These are phyloP conservation scores for Philereme transversata DNA, from an alignment of 2,888 invertebrate species.

Conservation along the genomic window DNA sequence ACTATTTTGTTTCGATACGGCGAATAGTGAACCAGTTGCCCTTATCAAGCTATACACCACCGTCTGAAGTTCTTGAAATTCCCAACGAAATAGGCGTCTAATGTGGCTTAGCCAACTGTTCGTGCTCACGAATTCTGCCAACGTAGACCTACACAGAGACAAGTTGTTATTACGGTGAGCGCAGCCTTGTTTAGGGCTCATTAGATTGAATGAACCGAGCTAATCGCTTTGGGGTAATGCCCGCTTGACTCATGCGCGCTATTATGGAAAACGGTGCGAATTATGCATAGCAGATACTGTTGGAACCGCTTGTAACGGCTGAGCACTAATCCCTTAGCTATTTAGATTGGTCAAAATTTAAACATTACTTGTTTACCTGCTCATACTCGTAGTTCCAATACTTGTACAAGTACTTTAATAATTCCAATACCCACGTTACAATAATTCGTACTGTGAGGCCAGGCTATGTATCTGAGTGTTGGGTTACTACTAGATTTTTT, in stretches of 20 bases:
- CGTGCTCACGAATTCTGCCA: constrained; percentile 35
- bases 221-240: constrained; percentile 31
- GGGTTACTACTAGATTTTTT: too few species aligned
- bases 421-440: too few species aligned
- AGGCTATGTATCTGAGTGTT: too few species aligned
- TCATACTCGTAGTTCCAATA: too few species aligned
- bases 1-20: too few species aligned
- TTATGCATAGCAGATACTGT: constrained; percentile 23
- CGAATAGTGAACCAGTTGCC: constrained; percentile 5
- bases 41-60: constrained; percentile 8
- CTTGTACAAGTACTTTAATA: too few species aligned
- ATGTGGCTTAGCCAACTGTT: constrained; percentile 37
- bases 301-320: constrained; percentile 16
- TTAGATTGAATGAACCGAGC: constrained; percentile 24
- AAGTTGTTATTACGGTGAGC: constrained; percentile 31
- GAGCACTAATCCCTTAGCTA: neutral
- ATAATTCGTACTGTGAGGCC: too few species aligned
- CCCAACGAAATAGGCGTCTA: constrained; percentile 41
- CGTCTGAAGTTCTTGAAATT: constrained; percentile 36
- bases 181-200: constrained; percentile 28
- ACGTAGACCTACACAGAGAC: constrained; percentile 31
- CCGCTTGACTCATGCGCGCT: constrained; percentile 26
- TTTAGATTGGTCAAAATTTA: constrained; percentile 4
- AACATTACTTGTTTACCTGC: neutral
- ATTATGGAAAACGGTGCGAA: constrained; percentile 27